Base-by-base conservation (phyloP, 2,888 invertebrate species). In the Chironomus tentans region DNA sequence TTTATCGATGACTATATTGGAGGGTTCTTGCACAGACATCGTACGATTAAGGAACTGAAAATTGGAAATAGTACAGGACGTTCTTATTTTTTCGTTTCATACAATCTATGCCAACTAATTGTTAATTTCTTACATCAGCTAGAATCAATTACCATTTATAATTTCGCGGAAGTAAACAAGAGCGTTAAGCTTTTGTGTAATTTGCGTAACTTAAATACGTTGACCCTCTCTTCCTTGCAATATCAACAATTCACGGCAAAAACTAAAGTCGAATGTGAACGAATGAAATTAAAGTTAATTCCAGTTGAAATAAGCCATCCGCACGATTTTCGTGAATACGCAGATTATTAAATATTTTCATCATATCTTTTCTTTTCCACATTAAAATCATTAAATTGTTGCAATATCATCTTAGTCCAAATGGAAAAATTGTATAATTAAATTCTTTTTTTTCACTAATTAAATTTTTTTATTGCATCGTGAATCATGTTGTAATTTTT, bases 201-300 rank as follows among this genome's bases (percentile, higher is more conserved):
- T 6, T 28, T 74, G 22, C 13, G n/a, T 4, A 47, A 74, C 7
- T 38, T 74, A 4, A 74, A 68, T 15, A 48, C 24, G 2, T 48
- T 74, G 13, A 74, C 74, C 6, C 5, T 74, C 2, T 74, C 74
- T 22, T n/a, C 65, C 5, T 38, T 21, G 2, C 62, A 74, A 15
- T 68, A 68, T 68, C 74, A 74, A n/a, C 65, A 74, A n/a, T 68
- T 74, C 47, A 74, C 74, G 6, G 74, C 74, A 5, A 74, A 74
- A 48, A 74, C 74, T 13, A 74, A 74, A 74, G 74, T 68, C 5
- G 74, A 74, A 65, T 74, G 74, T 48, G n/a, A 21, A n/a, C 65
- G 74, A 7, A 74, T 62, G 12, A 28, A 68, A 5, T 13, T 74
- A 2, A 65, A 38, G 38, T 50, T 72, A 1, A 72, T 21, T 61